Evolutionary conservation across 2,888 invertebrate species (phyloP).

Genomic region (Drosophila helvetica): DNA sequence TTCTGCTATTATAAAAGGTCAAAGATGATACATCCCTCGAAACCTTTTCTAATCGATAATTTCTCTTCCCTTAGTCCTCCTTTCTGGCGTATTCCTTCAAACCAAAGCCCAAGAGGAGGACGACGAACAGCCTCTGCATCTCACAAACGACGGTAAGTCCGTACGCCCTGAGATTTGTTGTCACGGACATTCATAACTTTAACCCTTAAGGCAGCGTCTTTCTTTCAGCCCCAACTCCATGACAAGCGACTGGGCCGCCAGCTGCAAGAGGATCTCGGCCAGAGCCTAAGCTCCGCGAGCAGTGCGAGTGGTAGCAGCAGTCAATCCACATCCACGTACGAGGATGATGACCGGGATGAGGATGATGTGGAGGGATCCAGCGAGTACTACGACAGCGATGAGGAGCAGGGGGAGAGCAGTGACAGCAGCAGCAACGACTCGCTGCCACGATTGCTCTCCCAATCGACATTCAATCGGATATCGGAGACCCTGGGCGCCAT

Average conservation of each 20-base stretch:
- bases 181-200: slow-evolving; percentile 67
- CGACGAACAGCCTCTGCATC: slow-evolving; percentile 72
- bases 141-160: slow-evolving; percentile 80
- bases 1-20: not conserved
- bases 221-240: slow-evolving; percentile 82
- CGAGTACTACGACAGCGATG: slow-evolving; percentile 80
- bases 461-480: slow-evolving; percentile 87
- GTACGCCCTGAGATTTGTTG: slow-evolving; percentile 27
- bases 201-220: slow-evolving; percentile 84
- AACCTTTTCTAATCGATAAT: not conserved
- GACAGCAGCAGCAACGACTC: slow-evolving; percentile 69
- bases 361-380: slow-evolving; percentile 65
- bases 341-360: slow-evolving; percentile 55
- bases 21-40: not conserved
- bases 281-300: slow-evolving; percentile 48
- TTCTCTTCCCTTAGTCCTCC: slow-evolving; percentile 37
- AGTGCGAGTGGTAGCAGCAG: slow-evolving; percentile 53
- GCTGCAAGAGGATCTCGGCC: slow-evolving; percentile 40
- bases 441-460: slow-evolving; percentile 86
- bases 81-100: slow-evolving; percentile 17
- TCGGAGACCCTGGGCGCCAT: slow-evolving; percentile 90
- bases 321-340: slow-evolving; percentile 44
- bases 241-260: slow-evolving; percentile 60
- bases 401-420: slow-evolving; percentile 61
- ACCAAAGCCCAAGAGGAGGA: slow-evolving; percentile 37